These are phyloP conservation scores for Oncorhynchus nerka DNA, from an alignment of 2,113 vertebrate genomes.

Conservation along the genomic window DNA sequence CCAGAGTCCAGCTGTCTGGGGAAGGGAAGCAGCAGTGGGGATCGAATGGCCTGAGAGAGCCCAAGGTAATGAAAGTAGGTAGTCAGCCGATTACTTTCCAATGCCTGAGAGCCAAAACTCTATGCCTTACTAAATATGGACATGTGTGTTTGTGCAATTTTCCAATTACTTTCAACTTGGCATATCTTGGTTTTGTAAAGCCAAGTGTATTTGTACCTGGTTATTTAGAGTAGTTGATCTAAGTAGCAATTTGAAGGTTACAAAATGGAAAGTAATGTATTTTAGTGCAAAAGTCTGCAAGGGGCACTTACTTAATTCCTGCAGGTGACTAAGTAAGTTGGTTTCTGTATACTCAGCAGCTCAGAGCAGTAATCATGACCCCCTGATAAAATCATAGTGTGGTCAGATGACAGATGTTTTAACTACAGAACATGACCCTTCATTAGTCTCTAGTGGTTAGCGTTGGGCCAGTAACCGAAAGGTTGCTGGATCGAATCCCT, in stretches of 20 bases:
- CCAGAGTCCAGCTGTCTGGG: constrained; percentile 45
- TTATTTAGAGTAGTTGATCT: too few species aligned
- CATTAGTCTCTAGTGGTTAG: too few species aligned
- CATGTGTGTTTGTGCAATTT: too few species aligned
- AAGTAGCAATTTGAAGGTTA: constrained; percentile 59
- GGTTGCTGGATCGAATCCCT: too few species aligned
- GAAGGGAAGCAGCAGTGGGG: constrained; percentile 21
- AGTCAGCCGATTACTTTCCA: constrained; percentile 7
- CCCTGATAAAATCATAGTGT: neutral
- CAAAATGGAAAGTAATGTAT: constrained; percentile 52
- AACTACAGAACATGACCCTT: too few species aligned
- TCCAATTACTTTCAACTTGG: too few species aligned
- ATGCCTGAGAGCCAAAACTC: neutral
- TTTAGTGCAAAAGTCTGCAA: constrained; percentile 27
- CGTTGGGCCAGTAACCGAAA: too few species aligned
- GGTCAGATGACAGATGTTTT: too few species aligned
- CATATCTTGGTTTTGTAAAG: too few species aligned
- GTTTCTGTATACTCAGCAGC: neutral
- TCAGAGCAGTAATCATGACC: neutral
- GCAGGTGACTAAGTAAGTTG: constrained; percentile 23
- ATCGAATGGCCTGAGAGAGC: constrained; percentile 1
- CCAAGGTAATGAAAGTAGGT: constrained; percentile 38
- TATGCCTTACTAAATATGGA: too few species aligned
- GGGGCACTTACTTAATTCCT: constrained; percentile 45
- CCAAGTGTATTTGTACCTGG: neutral